Percentiles rank a stretch among this genome's conserved stretches.
These are phyloP conservation scores for Spialia ferax DNA, from an alignment of 2,888 invertebrate genomes.

Conservation along the genomic window DNA sequence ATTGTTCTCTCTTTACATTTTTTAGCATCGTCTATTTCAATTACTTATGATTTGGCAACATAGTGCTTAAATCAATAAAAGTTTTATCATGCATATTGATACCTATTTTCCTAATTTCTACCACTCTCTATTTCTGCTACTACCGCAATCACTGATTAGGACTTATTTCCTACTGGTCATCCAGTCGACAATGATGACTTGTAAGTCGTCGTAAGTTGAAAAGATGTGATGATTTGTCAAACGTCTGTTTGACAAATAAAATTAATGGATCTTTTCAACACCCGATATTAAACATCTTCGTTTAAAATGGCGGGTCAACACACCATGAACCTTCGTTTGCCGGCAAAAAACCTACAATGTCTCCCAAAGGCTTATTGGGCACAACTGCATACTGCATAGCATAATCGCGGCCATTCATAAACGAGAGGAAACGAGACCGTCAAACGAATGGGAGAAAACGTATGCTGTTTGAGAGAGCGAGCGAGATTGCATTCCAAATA, in stretches of 20 bases:
- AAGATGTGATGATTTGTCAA: too few relatives aligned
- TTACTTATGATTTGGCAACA: too few relatives aligned
- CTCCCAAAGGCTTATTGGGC: constrained; percentile 59
- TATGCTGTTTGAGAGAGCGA: constrained; percentile 74
- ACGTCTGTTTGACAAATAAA: too few relatives aligned
- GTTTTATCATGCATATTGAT: not conserved
- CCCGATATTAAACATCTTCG: constrained; percentile 22
- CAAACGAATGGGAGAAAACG: constrained; percentile 64
- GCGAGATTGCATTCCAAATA: constrained; percentile 81
- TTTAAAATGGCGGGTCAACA: constrained; percentile 11
- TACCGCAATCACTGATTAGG: too few relatives aligned
- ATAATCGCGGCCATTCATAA: constrained; percentile 74
- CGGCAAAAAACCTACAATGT: constrained; percentile 61
- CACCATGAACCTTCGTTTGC: constrained; percentile 29
- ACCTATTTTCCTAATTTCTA: too few relatives aligned
- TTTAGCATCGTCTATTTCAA: not conserved
- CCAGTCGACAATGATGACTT: too few relatives aligned
- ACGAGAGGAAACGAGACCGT: constrained; percentile 71
- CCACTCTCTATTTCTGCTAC: too few relatives aligned
- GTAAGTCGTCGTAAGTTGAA: too few relatives aligned
- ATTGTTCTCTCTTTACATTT: constrained; percentile 12
- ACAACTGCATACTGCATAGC: constrained; percentile 69
- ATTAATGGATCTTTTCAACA: not conserved
- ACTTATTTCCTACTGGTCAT: too few relatives aligned
- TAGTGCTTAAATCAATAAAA: not conserved